These are phyloP conservation scores for Megalops atlanticus DNA, from an alignment of 2,113 vertebrate species.

Conservation along the genomic window DNA sequence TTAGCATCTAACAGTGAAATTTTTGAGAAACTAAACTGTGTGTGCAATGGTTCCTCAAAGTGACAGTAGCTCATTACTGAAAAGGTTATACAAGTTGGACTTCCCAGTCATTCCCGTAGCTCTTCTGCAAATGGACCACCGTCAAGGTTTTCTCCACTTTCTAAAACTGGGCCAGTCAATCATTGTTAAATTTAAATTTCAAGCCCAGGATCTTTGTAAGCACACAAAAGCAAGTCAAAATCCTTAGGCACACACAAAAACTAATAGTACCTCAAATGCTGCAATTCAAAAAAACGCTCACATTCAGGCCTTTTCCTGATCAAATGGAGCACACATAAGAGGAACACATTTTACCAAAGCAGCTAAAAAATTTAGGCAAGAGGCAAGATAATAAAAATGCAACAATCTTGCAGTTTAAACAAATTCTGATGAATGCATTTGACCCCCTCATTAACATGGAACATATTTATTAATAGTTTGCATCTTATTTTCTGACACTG, in stretches of 20 bases:
- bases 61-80: constrained; percentile 25
- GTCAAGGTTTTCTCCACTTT: constrained; percentile 42
- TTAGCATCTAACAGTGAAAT: neutral
- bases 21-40: neutral
- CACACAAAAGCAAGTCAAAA: constrained; percentile 45
- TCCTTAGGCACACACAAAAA: constrained; percentile 29
- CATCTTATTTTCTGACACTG: neutral
- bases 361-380: neutral
- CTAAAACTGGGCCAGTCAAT: constrained; percentile 49
- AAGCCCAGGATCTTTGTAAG: constrained; percentile 52
- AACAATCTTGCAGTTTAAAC: neutral
- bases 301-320: neutral
- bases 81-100: neutral
- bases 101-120: neutral
- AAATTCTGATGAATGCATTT: neutral
- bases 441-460: neutral
- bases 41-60: neutral
- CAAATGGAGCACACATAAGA: neutral
- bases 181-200: constrained; percentile 58
- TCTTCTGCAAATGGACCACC: constrained; percentile 36
- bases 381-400: neutral
- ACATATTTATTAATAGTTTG: neutral
- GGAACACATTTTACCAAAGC: neutral
- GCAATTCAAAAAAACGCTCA: constrained; percentile 9
- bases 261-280: constrained; percentile 26